Base-by-base conservation (phyloP, 37 sponge, comb jelly and placozoan genomes). In the Mnemiopsis leidyi region DNA sequence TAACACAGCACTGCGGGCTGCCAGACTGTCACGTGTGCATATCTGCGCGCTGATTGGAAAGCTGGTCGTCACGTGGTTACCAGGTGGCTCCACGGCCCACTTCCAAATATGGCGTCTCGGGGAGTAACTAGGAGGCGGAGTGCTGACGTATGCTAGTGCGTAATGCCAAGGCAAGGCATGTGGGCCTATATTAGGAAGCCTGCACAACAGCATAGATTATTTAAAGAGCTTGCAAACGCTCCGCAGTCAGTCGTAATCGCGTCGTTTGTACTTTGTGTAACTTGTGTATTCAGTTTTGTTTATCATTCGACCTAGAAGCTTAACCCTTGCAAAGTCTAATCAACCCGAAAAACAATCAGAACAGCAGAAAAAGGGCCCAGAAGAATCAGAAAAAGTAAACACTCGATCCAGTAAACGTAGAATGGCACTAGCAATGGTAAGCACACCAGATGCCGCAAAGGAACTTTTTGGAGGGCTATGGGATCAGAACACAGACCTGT, bases 351-450 rank as follows among this genome's bases (percentile, higher is more conserved):
- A 48, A 48, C 61, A 48, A 13, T 48, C 61, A 48, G 61, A 48
- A 48, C 61, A 48, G 61, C 61, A 18, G 61, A 48, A 48, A 48
- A 48, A 48, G 61, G 13, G 23, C 73, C 21, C 73, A 21, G 73
- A 21, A 69, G 73, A 21, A 69, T 21, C 28, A 25, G 73, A 21
- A 21, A 25, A 69, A 28, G 24, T 25, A 5, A 28, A 3, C n/a
- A 32, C 26, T 77, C 2, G 7, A 28, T 16, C 34, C 1, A 77
- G 79, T 26, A 77, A 34, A 18, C 36, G 18, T 1, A 34, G 36
- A 13, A 77, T 77, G 79, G 79, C 79, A 32, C 79, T 77, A 77
- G 79, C 79, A 32, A 77, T 77, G 79, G 79, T 85, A 13, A 85
- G 90, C 26, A 85, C 90, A 38, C 90, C 90, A 23, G 90, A 85